Conservation (phyloP, 2,113 vertebrate genomes). For the Baryphthengus martii region DNA sequence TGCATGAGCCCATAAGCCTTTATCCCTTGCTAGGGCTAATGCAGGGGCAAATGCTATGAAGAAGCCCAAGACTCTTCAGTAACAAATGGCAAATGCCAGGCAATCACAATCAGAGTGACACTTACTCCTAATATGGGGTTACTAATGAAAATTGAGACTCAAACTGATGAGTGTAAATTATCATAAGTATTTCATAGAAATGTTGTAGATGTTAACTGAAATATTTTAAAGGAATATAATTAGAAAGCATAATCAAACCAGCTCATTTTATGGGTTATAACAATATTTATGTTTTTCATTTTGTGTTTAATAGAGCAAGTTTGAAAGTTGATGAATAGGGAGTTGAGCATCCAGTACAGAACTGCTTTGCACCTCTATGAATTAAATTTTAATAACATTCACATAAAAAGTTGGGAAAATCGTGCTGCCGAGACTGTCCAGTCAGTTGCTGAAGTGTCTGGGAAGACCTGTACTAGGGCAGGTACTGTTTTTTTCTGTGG, state of each 20-base stretch:
- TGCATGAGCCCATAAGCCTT: too few species aligned
- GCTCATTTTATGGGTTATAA: not conserved
- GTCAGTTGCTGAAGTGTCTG: not conserved
- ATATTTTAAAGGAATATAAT: not conserved
- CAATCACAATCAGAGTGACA: not conserved
- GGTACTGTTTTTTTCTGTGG: not conserved
- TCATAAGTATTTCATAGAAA: not conserved
- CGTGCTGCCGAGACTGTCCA: not conserved
- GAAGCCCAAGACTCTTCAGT: not conserved
- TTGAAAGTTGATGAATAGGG: not conserved
- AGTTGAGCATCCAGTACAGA: not conserved
- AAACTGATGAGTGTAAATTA: not conserved
- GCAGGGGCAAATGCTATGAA: not conserved
- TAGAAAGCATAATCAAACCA: not conserved
- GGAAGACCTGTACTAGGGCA: not conserved
- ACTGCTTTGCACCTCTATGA: not conserved
- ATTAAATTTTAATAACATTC: not conserved
- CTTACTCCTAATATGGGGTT: not conserved
- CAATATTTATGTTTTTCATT: not conserved
- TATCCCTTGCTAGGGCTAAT: not conserved
- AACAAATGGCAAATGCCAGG: not conserved
- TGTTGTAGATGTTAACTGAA: not conserved
- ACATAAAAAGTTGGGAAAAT: not conserved
- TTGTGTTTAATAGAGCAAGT: not conserved
- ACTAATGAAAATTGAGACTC: not conserved